Percentiles rank a stretch among this genome's conserved stretches.
Conservation (phyloP, 2,113 vertebrate genomes). For the Scalopus aquaticus region DNA sequence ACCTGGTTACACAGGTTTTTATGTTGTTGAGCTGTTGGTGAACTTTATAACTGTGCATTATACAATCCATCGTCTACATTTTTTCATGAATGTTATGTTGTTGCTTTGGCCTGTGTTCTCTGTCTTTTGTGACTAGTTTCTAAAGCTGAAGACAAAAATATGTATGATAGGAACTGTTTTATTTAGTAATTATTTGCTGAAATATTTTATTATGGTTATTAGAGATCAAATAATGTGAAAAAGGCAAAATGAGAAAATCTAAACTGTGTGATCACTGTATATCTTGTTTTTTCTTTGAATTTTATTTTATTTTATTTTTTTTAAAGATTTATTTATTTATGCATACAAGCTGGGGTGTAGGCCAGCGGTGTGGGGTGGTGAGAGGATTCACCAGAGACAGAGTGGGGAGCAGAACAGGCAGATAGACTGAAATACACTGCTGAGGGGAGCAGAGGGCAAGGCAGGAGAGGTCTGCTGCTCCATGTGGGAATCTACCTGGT, state of each 20-base stretch:
- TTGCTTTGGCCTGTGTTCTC: not conserved
- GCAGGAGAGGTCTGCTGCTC: too few species aligned
- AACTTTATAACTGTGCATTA: not conserved
- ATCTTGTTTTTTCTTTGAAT: not conserved
- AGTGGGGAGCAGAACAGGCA: too few species aligned
- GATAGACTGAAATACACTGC: too few species aligned
- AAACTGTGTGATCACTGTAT: not conserved
- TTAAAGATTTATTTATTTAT: too few species aligned
- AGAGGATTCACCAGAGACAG: too few species aligned
- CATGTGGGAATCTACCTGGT: too few species aligned
- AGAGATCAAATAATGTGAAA: not conserved
- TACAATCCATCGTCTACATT: not conserved
- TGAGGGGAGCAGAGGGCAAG: too few species aligned
- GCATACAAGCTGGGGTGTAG: too few species aligned
- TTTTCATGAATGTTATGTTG: not conserved
- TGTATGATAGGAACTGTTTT: not conserved
- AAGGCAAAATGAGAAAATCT: not conserved
- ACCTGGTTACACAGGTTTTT: not conserved
- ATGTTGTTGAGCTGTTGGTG: not conserved
- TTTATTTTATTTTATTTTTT: too few species aligned
- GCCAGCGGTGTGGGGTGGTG: too few species aligned
- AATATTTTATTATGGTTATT: not conserved
- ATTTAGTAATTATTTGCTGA: not conserved
- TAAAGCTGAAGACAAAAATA: not conserved
- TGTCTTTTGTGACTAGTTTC: not conserved